Evolutionary conservation across 92 coral and sea anemone genomes (phyloP).

Genomic region (Porites divaricata): DNA sequence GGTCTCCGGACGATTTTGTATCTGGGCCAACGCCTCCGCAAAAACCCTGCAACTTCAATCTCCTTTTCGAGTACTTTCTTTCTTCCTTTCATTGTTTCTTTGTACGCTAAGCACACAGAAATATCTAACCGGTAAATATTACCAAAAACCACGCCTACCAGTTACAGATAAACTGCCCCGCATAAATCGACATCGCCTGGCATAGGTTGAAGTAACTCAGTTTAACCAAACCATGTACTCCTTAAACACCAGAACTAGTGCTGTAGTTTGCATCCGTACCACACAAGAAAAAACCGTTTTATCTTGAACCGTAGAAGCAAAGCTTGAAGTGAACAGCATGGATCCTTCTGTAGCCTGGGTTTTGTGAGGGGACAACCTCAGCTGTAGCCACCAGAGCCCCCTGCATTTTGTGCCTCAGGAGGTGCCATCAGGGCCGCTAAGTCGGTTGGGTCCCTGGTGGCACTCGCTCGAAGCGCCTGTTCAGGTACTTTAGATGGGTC

Average conservation of each 20-base stretch:
- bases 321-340: background rate
- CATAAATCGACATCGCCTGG: background rate
- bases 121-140: background rate
- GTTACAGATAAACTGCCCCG: background rate
- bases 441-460: slow-evolving; percentile 71
- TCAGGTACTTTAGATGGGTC: slow-evolving; percentile 94
- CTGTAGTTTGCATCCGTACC: background rate
- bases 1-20: no score
- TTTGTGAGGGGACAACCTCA: background rate
- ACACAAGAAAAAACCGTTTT: background rate
- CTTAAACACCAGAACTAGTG: background rate
- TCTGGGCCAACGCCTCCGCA: background rate
- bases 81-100: background rate
- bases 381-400: slow-evolving; percentile 35
- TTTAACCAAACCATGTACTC: background rate
- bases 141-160: background rate
- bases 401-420: slow-evolving; percentile 26
- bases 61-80: background rate
- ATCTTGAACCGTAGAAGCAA: slow-evolving; percentile 7
- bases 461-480: slow-evolving; percentile 80
- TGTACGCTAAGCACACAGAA: background rate
- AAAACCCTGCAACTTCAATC: no score
- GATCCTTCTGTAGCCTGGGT: background rate
- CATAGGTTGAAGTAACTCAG: background rate
- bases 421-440: slow-evolving; percentile 52